Percentiles rank a stretch among this genome's conserved stretches.
These are phyloP conservation scores for Aquatica leii DNA, from an alignment of 2,888 invertebrate species.

Conservation along the genomic window DNA sequence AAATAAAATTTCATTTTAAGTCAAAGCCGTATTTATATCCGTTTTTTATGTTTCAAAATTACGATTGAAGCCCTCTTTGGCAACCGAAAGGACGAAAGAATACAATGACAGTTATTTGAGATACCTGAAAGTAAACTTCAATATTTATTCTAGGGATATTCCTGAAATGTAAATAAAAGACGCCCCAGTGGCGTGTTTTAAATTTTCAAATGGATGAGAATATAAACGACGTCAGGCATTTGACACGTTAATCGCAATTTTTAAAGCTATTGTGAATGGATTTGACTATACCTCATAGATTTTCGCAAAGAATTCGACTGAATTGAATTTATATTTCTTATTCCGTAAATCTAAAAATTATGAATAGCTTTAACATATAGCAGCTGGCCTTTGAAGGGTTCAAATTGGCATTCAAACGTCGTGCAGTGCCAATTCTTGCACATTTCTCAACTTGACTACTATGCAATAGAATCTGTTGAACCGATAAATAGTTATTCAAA, in stretches of 20 bases:
- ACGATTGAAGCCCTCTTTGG: constrained; percentile 17
- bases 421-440: constrained; percentile 40
- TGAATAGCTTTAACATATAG: constrained; percentile 37
- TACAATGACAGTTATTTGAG: constrained; percentile 37
- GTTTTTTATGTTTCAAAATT: constrained; percentile 21
- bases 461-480: constrained; percentile 39
- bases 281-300: constrained; percentile 21
- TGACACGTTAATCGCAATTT: constrained; percentile 50
- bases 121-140: constrained; percentile 43
- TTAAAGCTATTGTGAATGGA: constrained; percentile 23
- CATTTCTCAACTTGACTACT: constrained; percentile 42
- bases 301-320: constrained; percentile 22
- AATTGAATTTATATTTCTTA: constrained; percentile 30
- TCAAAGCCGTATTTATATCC: constrained; percentile 19
- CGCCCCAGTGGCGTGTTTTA: constrained; percentile 42
- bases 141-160: constrained; percentile 43
- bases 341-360: constrained; percentile 46
- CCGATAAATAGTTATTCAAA: constrained; percentile 42
- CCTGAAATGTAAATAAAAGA: constrained; percentile 38
- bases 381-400: constrained; percentile 35
- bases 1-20: constrained; percentile 27
- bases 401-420: constrained; percentile 42
- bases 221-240: constrained; percentile 47
- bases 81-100: constrained; percentile 28
- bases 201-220: constrained; percentile 38